phyloP scores from a whole-genome alignment of 1,140 invertebrate genomes.

The Drosophila ananassae region DNA sequence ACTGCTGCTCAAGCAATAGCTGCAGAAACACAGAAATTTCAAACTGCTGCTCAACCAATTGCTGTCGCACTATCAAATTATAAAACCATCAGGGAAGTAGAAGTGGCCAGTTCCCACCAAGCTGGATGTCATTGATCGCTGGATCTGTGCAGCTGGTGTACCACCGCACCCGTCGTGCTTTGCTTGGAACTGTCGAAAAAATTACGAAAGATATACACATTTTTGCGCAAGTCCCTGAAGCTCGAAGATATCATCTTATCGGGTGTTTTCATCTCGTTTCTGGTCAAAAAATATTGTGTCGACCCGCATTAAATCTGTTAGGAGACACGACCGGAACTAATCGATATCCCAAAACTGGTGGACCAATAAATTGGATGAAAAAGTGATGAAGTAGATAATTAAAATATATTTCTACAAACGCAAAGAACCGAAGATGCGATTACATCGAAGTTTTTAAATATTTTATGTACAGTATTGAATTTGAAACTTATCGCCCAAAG shows the following conservation, averaged over 20 bases:
- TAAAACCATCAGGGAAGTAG: neutral
- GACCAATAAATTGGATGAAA: too few relatives aligned
- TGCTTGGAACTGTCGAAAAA: neutral
- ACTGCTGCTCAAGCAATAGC: neutral
- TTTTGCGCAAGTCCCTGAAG: neutral
- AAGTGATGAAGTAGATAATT: neutral
- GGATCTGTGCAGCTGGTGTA: neutral
- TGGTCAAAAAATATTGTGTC: neutral
- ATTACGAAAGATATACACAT: neutral
- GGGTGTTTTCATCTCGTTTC: neutral
- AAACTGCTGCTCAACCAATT: neutral
- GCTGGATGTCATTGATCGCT: neutral
- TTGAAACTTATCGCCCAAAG: neutral
- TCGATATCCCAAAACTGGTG: neutral
- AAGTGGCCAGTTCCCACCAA: neutral
- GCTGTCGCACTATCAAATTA: neutral
- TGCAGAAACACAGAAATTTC: neutral
- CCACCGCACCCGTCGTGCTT: neutral
- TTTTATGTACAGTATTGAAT: neutral
- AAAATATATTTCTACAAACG: neutral
- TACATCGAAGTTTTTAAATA: too few relatives aligned
- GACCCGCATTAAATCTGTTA: neutral
- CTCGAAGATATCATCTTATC: neutral
- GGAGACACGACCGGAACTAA: neutral
- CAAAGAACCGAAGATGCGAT: too few relatives aligned